phyloP scores from a whole-genome alignment of 2,888 invertebrate genomes.

The Leucoptera coffeella region DNA sequence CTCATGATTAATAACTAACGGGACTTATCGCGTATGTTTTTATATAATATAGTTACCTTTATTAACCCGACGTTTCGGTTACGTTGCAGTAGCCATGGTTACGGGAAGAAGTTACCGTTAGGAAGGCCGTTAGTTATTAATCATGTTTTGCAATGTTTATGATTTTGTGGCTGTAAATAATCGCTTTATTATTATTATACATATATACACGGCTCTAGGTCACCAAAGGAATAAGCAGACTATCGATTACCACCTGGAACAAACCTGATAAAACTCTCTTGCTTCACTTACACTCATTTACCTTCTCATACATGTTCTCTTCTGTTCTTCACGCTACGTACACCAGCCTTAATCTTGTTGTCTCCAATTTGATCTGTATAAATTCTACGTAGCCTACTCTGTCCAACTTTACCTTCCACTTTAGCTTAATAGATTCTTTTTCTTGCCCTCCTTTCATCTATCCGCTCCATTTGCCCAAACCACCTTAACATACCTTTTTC shows the following conservation, averaged over 20 bases:
- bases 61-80: too few relatives aligned
- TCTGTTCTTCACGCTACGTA: too few relatives aligned
- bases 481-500: not conserved
- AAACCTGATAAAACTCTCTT: not conserved
- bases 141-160: too few relatives aligned
- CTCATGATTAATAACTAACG: too few relatives aligned
- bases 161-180: too few relatives aligned
- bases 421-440: not conserved
- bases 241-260: not conserved
- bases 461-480: not conserved
- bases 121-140: too few relatives aligned
- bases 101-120: too few relatives aligned
- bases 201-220: not conserved
- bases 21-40: too few relatives aligned
- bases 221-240: not conserved
- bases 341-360: too few relatives aligned
- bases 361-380: not conserved
- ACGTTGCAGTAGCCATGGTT: too few relatives aligned
- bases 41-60: too few relatives aligned
- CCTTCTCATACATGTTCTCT: not conserved
- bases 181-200: not conserved
- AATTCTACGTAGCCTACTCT: not conserved
- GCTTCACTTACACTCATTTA: not conserved
- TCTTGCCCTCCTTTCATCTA: not conserved
- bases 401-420: not conserved